Evolutionary conservation across 2,113 vertebrate genomes (phyloP), one percentile per base, ranked within the genome.

Genomic region (Otolemur garnettii): DNA sequence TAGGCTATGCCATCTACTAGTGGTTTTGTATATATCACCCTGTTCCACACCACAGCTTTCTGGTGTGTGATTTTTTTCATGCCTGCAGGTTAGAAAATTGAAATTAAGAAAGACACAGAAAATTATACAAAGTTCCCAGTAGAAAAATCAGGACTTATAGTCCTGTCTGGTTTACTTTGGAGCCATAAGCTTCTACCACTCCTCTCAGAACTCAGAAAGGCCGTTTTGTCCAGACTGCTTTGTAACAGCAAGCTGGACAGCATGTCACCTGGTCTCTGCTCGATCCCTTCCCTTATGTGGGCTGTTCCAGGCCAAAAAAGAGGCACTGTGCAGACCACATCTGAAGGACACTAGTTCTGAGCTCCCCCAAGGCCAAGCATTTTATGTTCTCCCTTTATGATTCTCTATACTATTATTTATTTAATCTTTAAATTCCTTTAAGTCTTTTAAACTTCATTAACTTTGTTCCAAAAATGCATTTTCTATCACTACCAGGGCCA

Each of bases 241-340:
- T 53, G 6, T 30, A 42, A 72, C 0, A 66, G 22, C 4, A 4
- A 4, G 28, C 18, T 26, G 11, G 45, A 42, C 18, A 77, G 15
- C 28, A 42, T 1, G 35, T 68, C 42, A 79, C 14, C 69, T 35
- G 38, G 0, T 33, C 22, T 74, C 18, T 28, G 12, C 18, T 68
- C 77, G 85, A 13, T 28, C 10, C 9, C 15, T 13, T 84, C 12
- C 55, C n/a, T 93, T n/a, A 42, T 68, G 15, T 64, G 72, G 10
- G 1, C 18, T 45, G 2, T 59, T 22, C 24, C n/a, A 60, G 33
- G 19, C 7, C 3, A 26, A 38, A 72, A 17, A 87, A 69, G 28
- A 68, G 53, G 7, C 2, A 24, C n/a, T 1, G 4, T 50, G 53
- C 0, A 57, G 22, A 45, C 3, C 13, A 35, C 26, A 26, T 53